Conservation (phyloP, 2,797 vertebrate genomes). For the Anomalospiza imberbis region DNA sequence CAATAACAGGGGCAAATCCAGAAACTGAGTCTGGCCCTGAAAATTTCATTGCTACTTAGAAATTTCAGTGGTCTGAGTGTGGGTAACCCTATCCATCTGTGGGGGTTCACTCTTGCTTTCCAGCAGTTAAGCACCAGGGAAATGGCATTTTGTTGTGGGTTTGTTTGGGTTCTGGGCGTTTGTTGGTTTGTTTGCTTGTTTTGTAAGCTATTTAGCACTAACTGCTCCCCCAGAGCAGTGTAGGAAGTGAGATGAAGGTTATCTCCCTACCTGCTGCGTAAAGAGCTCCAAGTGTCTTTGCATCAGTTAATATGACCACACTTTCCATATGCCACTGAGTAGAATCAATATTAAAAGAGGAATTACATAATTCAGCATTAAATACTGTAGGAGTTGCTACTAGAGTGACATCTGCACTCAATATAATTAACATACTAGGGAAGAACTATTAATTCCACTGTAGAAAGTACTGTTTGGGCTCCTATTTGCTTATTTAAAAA, state of each 20-base stretch:
- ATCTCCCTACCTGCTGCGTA: background rate
- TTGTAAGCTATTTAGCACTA: background rate
- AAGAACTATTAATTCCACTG: background rate
- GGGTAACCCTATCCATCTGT: background rate
- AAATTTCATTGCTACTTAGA: background rate
- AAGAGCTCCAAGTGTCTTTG: background rate
- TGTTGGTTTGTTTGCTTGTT: background rate
- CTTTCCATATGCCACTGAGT: background rate
- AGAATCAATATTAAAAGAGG: background rate
- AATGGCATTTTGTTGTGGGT: background rate
- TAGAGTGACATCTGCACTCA: background rate
- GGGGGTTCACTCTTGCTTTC: background rate
- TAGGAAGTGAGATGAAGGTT: background rate
- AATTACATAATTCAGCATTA: background rate
- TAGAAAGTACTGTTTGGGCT: background rate
- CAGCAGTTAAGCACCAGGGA: background rate
- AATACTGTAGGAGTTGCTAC: background rate
- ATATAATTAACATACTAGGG: background rate
- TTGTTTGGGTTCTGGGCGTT: background rate
- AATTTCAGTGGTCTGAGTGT: background rate
- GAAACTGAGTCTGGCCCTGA: background rate
- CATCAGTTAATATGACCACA: background rate
- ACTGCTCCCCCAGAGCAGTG: background rate
- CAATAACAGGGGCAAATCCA: background rate
- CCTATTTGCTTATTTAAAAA: background rate